Conservation (phyloP, 1,140 invertebrate species). For the Bombus superbus region DNA sequence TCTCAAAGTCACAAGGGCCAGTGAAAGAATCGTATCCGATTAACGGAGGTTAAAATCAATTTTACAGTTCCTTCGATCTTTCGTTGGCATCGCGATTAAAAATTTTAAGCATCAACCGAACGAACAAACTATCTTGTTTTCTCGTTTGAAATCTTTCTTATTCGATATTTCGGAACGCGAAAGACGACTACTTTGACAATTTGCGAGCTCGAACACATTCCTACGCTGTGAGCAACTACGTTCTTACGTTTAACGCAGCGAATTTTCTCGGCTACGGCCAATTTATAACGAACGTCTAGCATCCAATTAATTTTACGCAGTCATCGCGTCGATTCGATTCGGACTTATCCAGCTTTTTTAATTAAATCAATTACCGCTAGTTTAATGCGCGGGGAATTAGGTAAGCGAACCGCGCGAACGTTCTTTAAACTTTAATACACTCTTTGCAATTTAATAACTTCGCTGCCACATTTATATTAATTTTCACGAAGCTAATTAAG, state of each 20-base stretch:
- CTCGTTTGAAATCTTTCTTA: not conserved
- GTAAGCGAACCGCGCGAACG: not conserved
- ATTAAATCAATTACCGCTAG: not conserved
- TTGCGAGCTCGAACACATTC: not conserved
- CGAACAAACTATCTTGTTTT: too few relatives aligned
- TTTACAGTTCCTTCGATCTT: not conserved
- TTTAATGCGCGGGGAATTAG: not conserved
- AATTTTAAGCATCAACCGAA: not conserved
- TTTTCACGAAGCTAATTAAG: not conserved
- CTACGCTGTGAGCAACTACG: too few relatives aligned
- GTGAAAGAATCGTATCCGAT: too few relatives aligned
- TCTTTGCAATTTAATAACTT: slow-evolving; percentile 3
- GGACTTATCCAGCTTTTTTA: not conserved
- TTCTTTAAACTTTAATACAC: not conserved
- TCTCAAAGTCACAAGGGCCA: too few relatives aligned
- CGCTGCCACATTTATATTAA: not conserved
- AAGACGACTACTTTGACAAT: not conserved
- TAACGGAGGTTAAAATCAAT: too few relatives aligned
- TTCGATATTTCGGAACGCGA: not conserved
- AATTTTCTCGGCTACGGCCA: not conserved
- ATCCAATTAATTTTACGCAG: not conserved
- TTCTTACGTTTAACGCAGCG: not conserved
- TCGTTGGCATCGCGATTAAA: not conserved
- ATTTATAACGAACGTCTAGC: too few relatives aligned
- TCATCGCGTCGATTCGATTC: not conserved